Conservation (phyloP, 2,113 vertebrate genomes). For the Marmota monax region DNA sequence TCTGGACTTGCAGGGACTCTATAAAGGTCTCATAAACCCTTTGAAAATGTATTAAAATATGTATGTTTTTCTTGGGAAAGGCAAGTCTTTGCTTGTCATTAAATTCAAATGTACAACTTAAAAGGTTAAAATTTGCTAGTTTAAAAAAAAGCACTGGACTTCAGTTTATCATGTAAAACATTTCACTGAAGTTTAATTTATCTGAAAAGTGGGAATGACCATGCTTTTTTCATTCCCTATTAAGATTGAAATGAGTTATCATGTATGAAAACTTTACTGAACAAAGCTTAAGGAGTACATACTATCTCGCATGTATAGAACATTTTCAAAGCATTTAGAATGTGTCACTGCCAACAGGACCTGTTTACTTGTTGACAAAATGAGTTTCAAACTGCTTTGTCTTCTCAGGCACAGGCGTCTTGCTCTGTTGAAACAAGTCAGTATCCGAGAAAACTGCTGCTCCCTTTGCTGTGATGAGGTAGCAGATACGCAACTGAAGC, state of each 20-base stretch:
- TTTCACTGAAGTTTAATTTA: neutral
- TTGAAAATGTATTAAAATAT: neutral
- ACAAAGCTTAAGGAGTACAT: neutral
- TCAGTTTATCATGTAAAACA: neutral
- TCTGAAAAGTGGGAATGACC: neutral
- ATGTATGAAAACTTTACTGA: neutral
- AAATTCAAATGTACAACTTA: neutral
- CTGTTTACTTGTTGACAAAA: neutral
- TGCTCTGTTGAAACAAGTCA: conserved; percentile 98
- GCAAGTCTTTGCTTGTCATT: neutral
- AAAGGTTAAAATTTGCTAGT: conserved; percentile 50
- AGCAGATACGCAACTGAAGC: conserved; percentile 97
- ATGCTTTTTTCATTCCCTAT: neutral
- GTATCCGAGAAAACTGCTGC: conserved; percentile 99
- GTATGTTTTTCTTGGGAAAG: conserved; percentile 16
- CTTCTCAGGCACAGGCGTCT: conserved; percentile 94
- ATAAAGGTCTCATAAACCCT: neutral
- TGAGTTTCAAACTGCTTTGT: conserved; percentile 6
- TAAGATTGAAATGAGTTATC: neutral
- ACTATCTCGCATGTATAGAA: neutral
- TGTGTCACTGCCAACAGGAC: neutral
- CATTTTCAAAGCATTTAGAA: neutral
- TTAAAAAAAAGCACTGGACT: neutral
- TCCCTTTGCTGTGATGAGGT: conserved; percentile 98
- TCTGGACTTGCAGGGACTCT: neutral